phyloP scores from a whole-genome alignment of 2,888 invertebrate species.

The Autographa pulchrina region DNA sequence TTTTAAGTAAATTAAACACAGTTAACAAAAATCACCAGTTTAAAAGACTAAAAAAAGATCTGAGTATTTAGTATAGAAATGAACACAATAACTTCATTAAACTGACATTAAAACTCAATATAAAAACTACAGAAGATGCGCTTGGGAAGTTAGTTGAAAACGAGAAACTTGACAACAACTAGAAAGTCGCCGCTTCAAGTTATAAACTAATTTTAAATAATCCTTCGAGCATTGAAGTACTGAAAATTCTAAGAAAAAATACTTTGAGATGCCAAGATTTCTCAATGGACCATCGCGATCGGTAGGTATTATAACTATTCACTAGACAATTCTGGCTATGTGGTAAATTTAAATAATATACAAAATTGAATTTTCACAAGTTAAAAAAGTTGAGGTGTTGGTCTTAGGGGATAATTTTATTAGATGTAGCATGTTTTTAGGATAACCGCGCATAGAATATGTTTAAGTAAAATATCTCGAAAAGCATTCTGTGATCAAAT shows the following conservation, averaged over 20 bases:
- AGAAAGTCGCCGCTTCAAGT: conserved; percentile 8
- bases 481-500: too few relatives aligned
- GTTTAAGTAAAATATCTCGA: too few relatives aligned
- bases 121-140: conserved; percentile 11
- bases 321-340: too few relatives aligned
- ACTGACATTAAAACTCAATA: conserved; percentile 18
- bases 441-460: too few relatives aligned
- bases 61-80: not conserved
- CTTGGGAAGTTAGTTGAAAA: conserved; percentile 10
- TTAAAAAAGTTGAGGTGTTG: too few relatives aligned
- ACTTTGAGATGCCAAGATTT: conserved; percentile 33
- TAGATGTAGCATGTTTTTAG: too few relatives aligned
- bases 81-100: not conserved
- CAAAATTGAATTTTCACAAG: too few relatives aligned
- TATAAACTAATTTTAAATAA: conserved; percentile 41
- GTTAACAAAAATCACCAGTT: too few relatives aligned
- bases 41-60: too few relatives aligned
- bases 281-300: conserved; percentile 19
- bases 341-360: too few relatives aligned
- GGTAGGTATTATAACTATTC: conserved; percentile 9
- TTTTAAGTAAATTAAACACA: too few relatives aligned
- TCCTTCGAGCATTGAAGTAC: conserved; percentile 32
- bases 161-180: conserved; percentile 5
- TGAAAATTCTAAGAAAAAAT: conserved; percentile 22
- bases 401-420: too few relatives aligned